These are phyloP conservation scores for Galerucella calmariensis DNA, from an alignment of 2,888 invertebrate genomes.

Conservation along the genomic window DNA sequence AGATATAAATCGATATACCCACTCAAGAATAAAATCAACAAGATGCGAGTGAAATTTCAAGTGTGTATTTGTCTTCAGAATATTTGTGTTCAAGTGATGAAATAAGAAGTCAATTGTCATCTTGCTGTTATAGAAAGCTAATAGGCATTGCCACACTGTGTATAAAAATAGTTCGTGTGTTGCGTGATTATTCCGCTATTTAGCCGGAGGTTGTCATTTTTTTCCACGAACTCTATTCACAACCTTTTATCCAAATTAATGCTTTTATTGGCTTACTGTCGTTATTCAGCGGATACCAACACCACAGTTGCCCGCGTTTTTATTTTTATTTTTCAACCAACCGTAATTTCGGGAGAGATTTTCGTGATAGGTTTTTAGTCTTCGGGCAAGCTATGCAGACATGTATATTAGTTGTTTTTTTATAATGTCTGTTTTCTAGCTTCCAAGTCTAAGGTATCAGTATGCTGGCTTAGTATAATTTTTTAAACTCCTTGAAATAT, in stretches of 20 bases:
- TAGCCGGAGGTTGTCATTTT: slow-evolving; percentile 59
- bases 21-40: too few relatives aligned
- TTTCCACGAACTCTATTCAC: slow-evolving; percentile 48
- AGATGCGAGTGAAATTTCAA: too few relatives aligned
- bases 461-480: background rate
- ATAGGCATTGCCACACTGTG: slow-evolving; percentile 27
- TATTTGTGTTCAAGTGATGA: background rate
- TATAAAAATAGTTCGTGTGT: slow-evolving; percentile 42
- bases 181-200: slow-evolving; percentile 58
- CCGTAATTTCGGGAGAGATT: slow-evolving; percentile 28
- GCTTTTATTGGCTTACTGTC: slow-evolving; percentile 45
- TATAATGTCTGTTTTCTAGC: slow-evolving; percentile 8
- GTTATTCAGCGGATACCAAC: slow-evolving; percentile 27
- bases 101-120: slow-evolving; percentile 12
- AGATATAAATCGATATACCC: too few relatives aligned
- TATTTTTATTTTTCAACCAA: slow-evolving; percentile 5
- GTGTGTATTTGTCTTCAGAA: too few relatives aligned
- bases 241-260: slow-evolving; percentile 46
- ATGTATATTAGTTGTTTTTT: background rate
- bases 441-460: background rate
- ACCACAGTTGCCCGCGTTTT: slow-evolving; percentile 19
- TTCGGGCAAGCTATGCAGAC: slow-evolving; percentile 25
- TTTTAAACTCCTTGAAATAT: background rate
- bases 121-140: slow-evolving; percentile 25
- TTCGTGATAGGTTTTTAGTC: slow-evolving; percentile 19